Evolutionary conservation across 2,888 invertebrate species (phyloP), one percentile per base, ranked within the genome.

Genomic region (Drosophila pegasa): DNA sequence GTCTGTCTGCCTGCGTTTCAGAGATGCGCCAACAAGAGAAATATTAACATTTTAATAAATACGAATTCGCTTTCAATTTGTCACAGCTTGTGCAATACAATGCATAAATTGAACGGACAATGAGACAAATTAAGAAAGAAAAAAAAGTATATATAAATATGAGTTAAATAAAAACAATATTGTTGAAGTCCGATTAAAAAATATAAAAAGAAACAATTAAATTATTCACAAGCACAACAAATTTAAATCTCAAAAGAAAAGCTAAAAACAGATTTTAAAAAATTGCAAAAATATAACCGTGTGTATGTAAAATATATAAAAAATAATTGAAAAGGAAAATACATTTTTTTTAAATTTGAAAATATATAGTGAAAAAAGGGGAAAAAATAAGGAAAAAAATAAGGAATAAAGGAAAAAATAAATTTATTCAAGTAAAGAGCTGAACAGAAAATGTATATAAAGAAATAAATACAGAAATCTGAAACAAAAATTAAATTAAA

Each of bases 1-100:
- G 62, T 10, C 59, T 33, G 62, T 51, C 66, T 40, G 67, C 58
- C 61, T 56, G 51, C 66, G 18, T 56, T n/a, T 35, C 58, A 75
- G 78, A 61, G 75, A 72, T 75, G 75, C 41, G 71, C 76, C 45
- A 20, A 10, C 41, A 25, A 16, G 41, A 55, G 43, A 12, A 51
- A 41, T 16, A 40, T 38, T 29, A 48, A 50, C 22, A 56, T 48
- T 52, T 50, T 33, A 47, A 51, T 71, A 18, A 47, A 61, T 47
- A 40, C 27, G 71, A 22, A 40, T 61, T 47, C 40, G 64, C n/a
- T 63, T 22, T n/a, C n/a, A 22, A 31, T 41, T 51, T 63, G 43
- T 55, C 55, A 35, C 7, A 10, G n/a, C 18, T 27, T 27, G 18
- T 20, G 18, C 22, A 52, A 22, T 16, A 22, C n/a, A 9, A 22